A percentile compares a stretch with the other conserved stretches of the same genome.
These are phyloP conservation scores for Lepisosteus osseus DNA, from an alignment of 2,113 vertebrate species.

Conservation along the genomic window DNA sequence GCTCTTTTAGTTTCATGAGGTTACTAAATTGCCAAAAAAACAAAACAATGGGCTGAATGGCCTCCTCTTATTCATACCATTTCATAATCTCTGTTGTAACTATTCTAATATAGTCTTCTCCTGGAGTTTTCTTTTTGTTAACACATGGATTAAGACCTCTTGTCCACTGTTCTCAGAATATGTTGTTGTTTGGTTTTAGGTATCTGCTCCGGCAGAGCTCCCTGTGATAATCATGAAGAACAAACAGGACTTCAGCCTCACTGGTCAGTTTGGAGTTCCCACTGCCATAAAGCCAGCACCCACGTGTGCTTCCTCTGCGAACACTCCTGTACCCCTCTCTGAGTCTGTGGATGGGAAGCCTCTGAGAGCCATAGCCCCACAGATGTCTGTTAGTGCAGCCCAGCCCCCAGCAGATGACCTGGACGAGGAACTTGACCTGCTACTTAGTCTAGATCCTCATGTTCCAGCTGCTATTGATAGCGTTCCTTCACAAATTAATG, in stretches of 20 bases:
- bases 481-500: conserved; percentile 1
- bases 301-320: background rate
- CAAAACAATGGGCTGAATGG: too few species aligned
- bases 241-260: conserved; percentile 44
- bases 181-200: conserved; percentile 54
- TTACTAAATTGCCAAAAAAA: too few species aligned
- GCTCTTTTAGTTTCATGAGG: too few species aligned
- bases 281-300: background rate
- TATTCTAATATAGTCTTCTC: too few species aligned
- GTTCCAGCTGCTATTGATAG: conserved; percentile 22
- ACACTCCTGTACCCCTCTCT: background rate
- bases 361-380: conserved; percentile 10
- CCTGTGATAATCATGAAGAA: conserved; percentile 63
- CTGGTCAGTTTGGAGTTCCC: conserved; percentile 40
- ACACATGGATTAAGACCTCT: background rate
- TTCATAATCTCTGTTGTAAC: too few species aligned
- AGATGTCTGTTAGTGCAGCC: background rate
- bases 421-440: conserved; percentile 82
- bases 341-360: background rate
- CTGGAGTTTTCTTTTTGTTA: background rate
- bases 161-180: background rate
- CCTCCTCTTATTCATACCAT: too few species aligned
- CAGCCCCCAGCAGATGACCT: conserved; percentile 47
- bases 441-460: conserved; percentile 76
- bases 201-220: conserved; percentile 70